Conservation (phyloP, 2,113 vertebrate genomes). For the Dasyurus viverrinus region DNA sequence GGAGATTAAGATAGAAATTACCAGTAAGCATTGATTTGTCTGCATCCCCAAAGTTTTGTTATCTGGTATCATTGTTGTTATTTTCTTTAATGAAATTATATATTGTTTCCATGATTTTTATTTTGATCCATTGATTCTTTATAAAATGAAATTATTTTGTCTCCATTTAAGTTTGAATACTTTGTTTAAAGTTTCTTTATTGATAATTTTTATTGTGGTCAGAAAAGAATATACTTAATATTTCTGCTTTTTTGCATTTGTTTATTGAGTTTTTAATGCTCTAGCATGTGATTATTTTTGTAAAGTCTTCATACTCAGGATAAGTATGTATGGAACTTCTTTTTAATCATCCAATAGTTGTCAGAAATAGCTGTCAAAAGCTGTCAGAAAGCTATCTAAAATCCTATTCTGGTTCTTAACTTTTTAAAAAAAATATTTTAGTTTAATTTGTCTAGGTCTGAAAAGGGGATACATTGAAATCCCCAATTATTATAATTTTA, state of each 20-base stretch:
- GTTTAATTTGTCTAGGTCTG: background rate
- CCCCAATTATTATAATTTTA: background rate
- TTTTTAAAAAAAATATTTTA: background rate
- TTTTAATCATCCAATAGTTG: background rate
- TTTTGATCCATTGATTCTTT: background rate
- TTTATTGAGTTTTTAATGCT: background rate
- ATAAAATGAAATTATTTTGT: background rate
- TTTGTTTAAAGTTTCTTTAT: background rate
- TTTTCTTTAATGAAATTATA: background rate
- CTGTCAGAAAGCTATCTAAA: background rate
- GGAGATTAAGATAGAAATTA: background rate
- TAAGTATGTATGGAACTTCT: background rate
- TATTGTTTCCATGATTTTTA: background rate
- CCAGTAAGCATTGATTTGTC: background rate
- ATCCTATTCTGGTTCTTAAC: background rate
- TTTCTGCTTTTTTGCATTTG: background rate
- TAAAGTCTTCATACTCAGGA: background rate
- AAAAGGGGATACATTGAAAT: background rate
- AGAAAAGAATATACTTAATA: background rate
- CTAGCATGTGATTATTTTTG: background rate
- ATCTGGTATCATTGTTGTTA: background rate
- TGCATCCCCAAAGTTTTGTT: background rate
- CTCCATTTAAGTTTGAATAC: background rate
- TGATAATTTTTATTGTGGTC: background rate
- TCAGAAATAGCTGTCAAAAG: background rate